Evolutionary conservation across 2,888 invertebrate species (phyloP).

Genomic region (Horisme vitalbata): DNA sequence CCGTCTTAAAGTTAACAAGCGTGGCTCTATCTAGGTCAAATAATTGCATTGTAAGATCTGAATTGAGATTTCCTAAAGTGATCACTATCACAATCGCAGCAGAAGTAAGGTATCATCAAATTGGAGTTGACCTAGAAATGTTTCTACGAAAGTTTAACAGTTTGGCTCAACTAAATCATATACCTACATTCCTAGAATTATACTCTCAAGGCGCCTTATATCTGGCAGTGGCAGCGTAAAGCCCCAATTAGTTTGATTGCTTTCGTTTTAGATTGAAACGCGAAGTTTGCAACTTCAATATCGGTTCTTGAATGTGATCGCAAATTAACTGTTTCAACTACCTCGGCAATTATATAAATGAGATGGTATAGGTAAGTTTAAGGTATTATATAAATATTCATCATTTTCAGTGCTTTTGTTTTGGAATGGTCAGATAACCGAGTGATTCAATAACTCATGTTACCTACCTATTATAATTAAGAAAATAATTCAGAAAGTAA

Average conservation of each 20-base stretch:
- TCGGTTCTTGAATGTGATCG: slow-evolving; percentile 4
- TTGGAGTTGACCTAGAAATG: slow-evolving; percentile 23
- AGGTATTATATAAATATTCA: too few relatives aligned
- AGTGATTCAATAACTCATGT: too few relatives aligned
- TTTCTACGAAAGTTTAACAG: slow-evolving; percentile 15
- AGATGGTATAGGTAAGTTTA: too few relatives aligned
- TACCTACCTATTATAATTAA: too few relatives aligned
- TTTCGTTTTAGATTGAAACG: slow-evolving; percentile 17
- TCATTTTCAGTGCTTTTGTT: too few relatives aligned
- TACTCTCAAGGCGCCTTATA: slow-evolving; percentile 5
- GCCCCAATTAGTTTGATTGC: slow-evolving; percentile 19
- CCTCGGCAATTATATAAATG: not conserved
- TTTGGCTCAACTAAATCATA: slow-evolving; percentile 8
- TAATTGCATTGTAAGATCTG: slow-evolving; percentile 29
- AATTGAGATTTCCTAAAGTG: slow-evolving; percentile 28
- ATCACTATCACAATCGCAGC: slow-evolving; percentile 15
- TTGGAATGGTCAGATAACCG: too few relatives aligned
- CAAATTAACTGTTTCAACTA: slow-evolving; percentile 2
- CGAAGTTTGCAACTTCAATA: slow-evolving; percentile 10
- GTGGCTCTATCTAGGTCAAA: slow-evolving; percentile 32
- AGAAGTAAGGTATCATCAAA: slow-evolving; percentile 25
- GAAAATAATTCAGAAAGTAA: too few relatives aligned
- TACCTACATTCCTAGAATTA: slow-evolving; percentile 6
- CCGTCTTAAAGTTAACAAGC: slow-evolving; percentile 21
- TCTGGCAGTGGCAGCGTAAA: slow-evolving; percentile 5